A percentile compares a stretch with the other conserved stretches of the same genome.
These are phyloP conservation scores for Pararge aegeria DNA, from an alignment of 1,140 invertebrate genomes.

Conservation along the genomic window DNA sequence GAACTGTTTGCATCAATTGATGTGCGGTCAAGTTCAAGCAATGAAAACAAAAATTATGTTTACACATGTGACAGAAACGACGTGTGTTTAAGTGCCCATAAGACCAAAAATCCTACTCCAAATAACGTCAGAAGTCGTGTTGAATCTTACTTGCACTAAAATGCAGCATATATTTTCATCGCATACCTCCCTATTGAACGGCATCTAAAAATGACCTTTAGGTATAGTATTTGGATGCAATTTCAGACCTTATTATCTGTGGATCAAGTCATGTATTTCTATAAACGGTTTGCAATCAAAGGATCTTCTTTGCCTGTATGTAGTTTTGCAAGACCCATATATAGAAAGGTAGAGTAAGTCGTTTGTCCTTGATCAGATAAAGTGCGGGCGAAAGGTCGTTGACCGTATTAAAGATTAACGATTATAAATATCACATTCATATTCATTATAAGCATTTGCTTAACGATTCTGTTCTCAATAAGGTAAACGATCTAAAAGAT, in stretches of 20 bases:
- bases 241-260: not conserved
- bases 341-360: conserved; percentile 29
- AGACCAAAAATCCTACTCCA: not conserved
- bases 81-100: not conserved
- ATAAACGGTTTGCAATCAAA: not conserved
- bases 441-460: not conserved
- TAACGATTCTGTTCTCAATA: not conserved
- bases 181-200: not conserved
- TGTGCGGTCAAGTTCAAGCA: not conserved
- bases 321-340: conserved; percentile 20
- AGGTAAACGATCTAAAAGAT: not conserved
- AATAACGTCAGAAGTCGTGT: not conserved
- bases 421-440: conserved; percentile 1
- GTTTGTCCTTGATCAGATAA: conserved; percentile 30
- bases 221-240: not conserved
- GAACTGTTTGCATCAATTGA: too few species aligned
- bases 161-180: conserved; percentile 1
- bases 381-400: conserved; percentile 22
- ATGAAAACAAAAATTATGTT: not conserved
- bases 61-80: not conserved
- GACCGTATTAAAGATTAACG: conserved; percentile 22
- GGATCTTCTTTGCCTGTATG: conserved; percentile 6
- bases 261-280: not conserved
- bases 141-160: not conserved
- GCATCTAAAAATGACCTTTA: not conserved